Base-by-base conservation (phyloP, 2,888 invertebrate species). In the Lasioglossum zephyrum region DNA sequence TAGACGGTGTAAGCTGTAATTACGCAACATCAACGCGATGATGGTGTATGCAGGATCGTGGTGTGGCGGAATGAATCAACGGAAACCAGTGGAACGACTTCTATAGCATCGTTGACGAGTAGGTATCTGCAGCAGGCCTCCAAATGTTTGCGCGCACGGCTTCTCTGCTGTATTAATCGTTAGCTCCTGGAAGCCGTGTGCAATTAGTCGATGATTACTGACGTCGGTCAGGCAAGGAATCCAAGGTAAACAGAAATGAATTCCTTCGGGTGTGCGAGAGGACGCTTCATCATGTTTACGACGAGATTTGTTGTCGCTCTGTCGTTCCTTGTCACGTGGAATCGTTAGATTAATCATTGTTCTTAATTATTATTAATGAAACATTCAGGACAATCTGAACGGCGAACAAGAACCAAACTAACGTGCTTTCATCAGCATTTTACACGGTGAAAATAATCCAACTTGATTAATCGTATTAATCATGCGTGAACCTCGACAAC, bases 1-100 rank as follows among this genome's bases (percentile, higher is more conserved):
- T 86, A 84, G 89, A 76, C 88, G 86, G 44, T 77, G 89, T 73
- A 82, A 89, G 82, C 89, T 81, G 86, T 85, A 90, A 90, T 90
- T 91, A 91, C 88, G 88, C 83, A 84, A 84, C 87, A 85, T 86
- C 86, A 82, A 77, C 79, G 81, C 57, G 87, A 88, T 87, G 88
- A 88, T 82, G 85, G 82, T 86, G 73, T 82, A 82, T 66, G 36
- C 26, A 16, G n/a, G 63, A 69, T 69, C 73, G 79, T 57, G 41
- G 63, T 57, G 84, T 70, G 77, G 79, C 82, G 69, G 77, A 82
- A 86, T 89, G 88, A 88, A 89, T 90, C 87, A 87, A 85, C 85
- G 90, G 84, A 91, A 91, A 91, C 87, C 79, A 79, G 82, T 76
- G 86, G 84, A 85, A 83, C 86, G 75, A 74, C 79, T 86, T 73